Percentiles rank a stretch among this genome's conserved stretches.
Evolutionary conservation across 64 coral and sea anemone genomes (phyloP).

Genomic region (Dendrophyllia cribrosa): DNA sequence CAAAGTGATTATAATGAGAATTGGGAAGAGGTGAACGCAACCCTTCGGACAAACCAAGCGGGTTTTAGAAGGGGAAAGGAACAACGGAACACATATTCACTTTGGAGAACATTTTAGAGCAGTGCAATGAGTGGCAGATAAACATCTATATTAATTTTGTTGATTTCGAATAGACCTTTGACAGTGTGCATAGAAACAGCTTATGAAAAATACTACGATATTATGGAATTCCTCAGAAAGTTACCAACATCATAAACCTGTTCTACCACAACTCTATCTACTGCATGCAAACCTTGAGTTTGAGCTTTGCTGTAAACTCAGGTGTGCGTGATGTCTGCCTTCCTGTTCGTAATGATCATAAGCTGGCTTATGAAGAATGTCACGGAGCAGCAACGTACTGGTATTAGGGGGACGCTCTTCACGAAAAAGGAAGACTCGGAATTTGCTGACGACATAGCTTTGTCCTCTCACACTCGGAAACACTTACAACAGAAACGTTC

Average conservation of each 20-base stretch:
- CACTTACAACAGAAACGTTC: too few relatives aligned
- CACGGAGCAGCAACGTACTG: background rate
- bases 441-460: too few relatives aligned
- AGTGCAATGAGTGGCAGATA: constrained; percentile 19
- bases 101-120: constrained; percentile 28
- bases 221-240: constrained; percentile 42
- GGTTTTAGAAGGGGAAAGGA: constrained; percentile 29
- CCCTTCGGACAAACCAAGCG: constrained; percentile 9
- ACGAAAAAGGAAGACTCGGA: too few relatives aligned
- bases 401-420: too few relatives aligned
- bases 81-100: constrained; percentile 39
- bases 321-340: constrained; percentile 18
- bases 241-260: constrained; percentile 25
- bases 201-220: constrained; percentile 6
- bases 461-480: too few relatives aligned
- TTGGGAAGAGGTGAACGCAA: background rate
- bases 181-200: constrained; percentile 11
- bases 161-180: constrained; percentile 50
- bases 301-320: background rate
- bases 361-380: background rate
- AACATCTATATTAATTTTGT: constrained; percentile 39
- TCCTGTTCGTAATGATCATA: background rate
- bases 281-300: background rate
- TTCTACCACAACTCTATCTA: constrained; percentile 23
- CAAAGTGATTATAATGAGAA: background rate